Percentiles rank a stretch among this genome's conserved stretches.
Evolutionary conservation across 2,113 vertebrate species (phyloP).

Genomic region (Charadrius vociferus): DNA sequence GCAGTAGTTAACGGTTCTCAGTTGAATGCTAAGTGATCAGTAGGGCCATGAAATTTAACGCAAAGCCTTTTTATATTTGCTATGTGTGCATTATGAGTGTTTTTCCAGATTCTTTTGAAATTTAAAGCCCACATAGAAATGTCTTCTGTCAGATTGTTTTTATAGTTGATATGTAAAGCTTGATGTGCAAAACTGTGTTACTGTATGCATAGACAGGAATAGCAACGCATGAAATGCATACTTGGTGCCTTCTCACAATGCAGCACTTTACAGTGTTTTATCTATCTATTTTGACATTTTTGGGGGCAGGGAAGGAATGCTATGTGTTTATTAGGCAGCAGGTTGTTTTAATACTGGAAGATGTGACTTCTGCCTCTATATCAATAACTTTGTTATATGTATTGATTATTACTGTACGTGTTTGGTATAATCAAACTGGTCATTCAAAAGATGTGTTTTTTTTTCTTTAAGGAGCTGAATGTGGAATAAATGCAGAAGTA

Average conservation of each 20-base stretch:
- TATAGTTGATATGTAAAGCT: not conserved
- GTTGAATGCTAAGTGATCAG: not conserved
- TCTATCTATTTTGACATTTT: not conserved
- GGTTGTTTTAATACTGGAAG: not conserved
- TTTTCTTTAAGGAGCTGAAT: slow-evolving; percentile 85
- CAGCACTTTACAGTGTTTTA: not conserved
- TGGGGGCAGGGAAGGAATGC: not conserved
- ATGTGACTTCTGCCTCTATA: not conserved
- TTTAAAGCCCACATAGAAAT: not conserved
- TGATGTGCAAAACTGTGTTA: not conserved
- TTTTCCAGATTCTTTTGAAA: not conserved
- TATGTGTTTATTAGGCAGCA: not conserved
- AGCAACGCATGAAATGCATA: accelerated
- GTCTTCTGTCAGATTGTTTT: not conserved
- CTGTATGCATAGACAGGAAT: not conserved
- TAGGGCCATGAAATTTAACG: not conserved
- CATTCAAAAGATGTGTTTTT: not conserved
- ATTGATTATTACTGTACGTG: not conserved
- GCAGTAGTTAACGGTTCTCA: not conserved
- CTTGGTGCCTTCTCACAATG: not conserved
- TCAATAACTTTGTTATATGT: accelerated
- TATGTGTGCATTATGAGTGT: accelerated
- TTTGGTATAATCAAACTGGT: not conserved
- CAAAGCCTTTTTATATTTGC: not conserved
- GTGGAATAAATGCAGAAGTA: slow-evolving; percentile 89